phyloP scores from a whole-genome alignment of 1,140 invertebrate species.

The Phortica variegata region DNA sequence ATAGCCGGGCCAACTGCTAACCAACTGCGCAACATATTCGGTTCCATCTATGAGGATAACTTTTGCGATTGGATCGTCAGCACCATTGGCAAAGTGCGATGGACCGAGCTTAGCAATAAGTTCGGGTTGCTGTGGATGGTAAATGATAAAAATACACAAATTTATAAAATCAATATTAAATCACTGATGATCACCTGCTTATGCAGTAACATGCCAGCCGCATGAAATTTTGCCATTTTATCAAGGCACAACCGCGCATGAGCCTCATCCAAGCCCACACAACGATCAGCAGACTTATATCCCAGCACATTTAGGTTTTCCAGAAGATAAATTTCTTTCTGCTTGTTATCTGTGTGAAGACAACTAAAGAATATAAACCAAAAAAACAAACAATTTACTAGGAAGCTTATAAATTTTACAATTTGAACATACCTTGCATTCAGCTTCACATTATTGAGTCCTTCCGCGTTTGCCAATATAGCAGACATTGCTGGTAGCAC shows the following conservation, averaged over 20 bases:
- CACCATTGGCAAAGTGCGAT: slow-evolving; percentile 21
- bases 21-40: slow-evolving; percentile 19
- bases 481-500: slow-evolving; percentile 29
- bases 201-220: slow-evolving; percentile 31
- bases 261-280: slow-evolving; percentile 15
- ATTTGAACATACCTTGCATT: slow-evolving; percentile 27
- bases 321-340: slow-evolving; percentile 34
- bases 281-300: slow-evolving; percentile 24
- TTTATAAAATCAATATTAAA: neutral
- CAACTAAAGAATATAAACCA: slow-evolving; percentile 6
- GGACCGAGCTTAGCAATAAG: slow-evolving; percentile 16
- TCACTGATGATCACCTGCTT: slow-evolving; percentile 10
- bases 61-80: slow-evolving; percentile 10
- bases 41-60: slow-evolving; percentile 31
- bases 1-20: slow-evolving; percentile 56
- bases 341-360: neutral
- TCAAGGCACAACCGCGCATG: slow-evolving; percentile 26
- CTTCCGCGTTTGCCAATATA: slow-evolving; percentile 7
- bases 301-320: slow-evolving; percentile 32
- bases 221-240: slow-evolving; percentile 44
- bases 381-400: slow-evolving; percentile 21
- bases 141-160: no score
- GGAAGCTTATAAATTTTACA: neutral
- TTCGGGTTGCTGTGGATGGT: slow-evolving; percentile 10
- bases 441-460: slow-evolving; percentile 19